phyloP scores from a whole-genome alignment of 2,888 invertebrate species.

The Drosophila histrio region DNA sequence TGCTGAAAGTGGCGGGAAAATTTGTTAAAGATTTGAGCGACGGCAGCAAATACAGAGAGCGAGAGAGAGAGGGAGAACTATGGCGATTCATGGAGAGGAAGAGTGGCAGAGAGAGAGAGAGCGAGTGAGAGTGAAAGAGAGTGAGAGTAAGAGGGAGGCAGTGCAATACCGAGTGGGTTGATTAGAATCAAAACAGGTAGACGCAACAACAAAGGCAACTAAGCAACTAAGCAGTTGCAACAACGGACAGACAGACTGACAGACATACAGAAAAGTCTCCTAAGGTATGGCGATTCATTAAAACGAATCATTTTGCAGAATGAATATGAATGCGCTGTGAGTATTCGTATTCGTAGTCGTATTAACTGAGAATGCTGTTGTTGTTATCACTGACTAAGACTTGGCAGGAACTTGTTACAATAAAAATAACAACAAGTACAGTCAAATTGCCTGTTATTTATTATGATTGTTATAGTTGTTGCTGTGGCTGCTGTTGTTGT shows the following conservation, averaged over 20 bases:
- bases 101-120: slow-evolving; percentile 3
- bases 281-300: slow-evolving; percentile 17
- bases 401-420: slow-evolving; percentile 49
- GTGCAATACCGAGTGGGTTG: slow-evolving; percentile 58
- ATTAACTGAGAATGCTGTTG: slow-evolving; percentile 14
- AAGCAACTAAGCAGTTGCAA: slow-evolving; percentile 43
- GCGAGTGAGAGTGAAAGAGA: slow-evolving; percentile 11
- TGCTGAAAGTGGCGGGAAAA: slow-evolving; percentile 77
- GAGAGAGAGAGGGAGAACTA: slow-evolving; percentile 5
- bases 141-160: not conserved
- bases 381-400: slow-evolving; percentile 37
- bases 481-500: slow-evolving; percentile 33
- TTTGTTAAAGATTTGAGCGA: slow-evolving; percentile 58
- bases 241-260: not conserved
- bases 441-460: slow-evolving; percentile 55
- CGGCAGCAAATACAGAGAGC: slow-evolving; percentile 10
- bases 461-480: slow-evolving; percentile 44
- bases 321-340: slow-evolving; percentile 17
- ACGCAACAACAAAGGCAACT: slow-evolving; percentile 36
- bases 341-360: slow-evolving; percentile 12
- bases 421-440: slow-evolving; percentile 24
- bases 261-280: not conserved
- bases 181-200: slow-evolving; percentile 76
- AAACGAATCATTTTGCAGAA: slow-evolving; percentile 32
- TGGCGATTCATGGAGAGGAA: slow-evolving; percentile 9